These are phyloP conservation scores for Balaeniceps rex DNA, from an alignment of 2,113 vertebrate genomes.

Conservation along the genomic window DNA sequence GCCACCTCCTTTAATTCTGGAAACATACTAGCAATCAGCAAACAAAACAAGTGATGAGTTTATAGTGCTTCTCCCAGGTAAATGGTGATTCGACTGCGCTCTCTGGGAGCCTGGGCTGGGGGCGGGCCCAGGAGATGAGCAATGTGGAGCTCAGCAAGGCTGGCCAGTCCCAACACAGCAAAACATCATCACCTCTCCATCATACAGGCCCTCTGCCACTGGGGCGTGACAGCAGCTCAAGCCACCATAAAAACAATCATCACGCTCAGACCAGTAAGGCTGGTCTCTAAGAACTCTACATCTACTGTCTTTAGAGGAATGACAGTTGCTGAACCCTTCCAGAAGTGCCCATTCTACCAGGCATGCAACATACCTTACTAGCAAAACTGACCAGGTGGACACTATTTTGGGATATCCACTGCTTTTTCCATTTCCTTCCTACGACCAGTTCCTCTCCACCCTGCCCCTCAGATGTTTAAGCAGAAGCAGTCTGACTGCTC, in stretches of 20 bases:
- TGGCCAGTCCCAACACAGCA: not conserved
- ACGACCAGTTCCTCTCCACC: not conserved
- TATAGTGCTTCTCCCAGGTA: not conserved
- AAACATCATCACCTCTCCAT: fast-evolving
- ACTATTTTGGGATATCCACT: not conserved
- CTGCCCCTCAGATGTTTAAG: not conserved
- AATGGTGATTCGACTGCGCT: fast-evolving
- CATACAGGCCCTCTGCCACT: not conserved
- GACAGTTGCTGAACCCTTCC: not conserved
- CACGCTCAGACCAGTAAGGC: not conserved
- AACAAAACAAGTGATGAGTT: not conserved
- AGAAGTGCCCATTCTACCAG: not conserved
- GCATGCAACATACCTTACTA: not conserved
- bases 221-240: not conserved
- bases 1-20: not conserved
- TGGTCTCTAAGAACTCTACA: not conserved
- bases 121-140: not conserved
- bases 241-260: not conserved
- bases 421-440: not conserved
- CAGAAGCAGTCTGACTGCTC: not conserved
- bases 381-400: not conserved
- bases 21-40: not conserved
- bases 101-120: not conserved
- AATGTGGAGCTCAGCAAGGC: not conserved
- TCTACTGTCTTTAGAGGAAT: not conserved